Base-by-base conservation (phyloP, 1,140 invertebrate species). In the Helicoverpa zea region DNA sequence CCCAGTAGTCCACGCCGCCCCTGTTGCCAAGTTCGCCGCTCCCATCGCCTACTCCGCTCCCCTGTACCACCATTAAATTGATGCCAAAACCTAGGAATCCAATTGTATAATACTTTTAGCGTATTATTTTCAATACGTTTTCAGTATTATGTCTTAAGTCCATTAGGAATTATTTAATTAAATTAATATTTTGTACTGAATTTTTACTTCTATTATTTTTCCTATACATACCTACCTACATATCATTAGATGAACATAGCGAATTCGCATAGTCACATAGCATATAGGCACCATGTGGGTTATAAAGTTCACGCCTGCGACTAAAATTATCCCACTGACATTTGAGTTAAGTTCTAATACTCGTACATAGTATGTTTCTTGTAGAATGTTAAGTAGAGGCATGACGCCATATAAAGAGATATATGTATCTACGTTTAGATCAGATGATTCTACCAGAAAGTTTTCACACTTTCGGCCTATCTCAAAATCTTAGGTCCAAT, bases 51-150 rank as follows among this genome's bases (percentile, higher is more conserved):
- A 90, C 81, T 86, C 88, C 12, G 83, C 89, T 51, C 86, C 89
- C 64, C 49, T 85, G 80, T 92, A 92, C 85, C 91, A 93, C 86
- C 90, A 94, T 85, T 93, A 87, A 92, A 83, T 51, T 81, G 79
- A 87, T 89, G 85, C 92, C 87, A 91, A 93, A 91, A 83, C 82
- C 13, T 86, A 81, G 79, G 58, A 85, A 68, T 77, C 63, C 81
- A 82, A 80, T 59, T 54, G 35, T 59, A 73, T 76, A 76, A 61
- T 78, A 58, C 56, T 59, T 59, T 79, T 63, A 70, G 56, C 54
- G 72, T 85, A 83, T 82, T 79, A 81, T 81, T 78, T 76, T 84
- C 49, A 81, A 83, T 86, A 81, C 30, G 80, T 75, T 74, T 79
- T 59, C 59, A 81, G 74, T 79, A 56, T 64, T 78, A 59, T 75